Conservation (phyloP, 2,797 vertebrate genomes). For the Lithobates sylvaticus region DNA sequence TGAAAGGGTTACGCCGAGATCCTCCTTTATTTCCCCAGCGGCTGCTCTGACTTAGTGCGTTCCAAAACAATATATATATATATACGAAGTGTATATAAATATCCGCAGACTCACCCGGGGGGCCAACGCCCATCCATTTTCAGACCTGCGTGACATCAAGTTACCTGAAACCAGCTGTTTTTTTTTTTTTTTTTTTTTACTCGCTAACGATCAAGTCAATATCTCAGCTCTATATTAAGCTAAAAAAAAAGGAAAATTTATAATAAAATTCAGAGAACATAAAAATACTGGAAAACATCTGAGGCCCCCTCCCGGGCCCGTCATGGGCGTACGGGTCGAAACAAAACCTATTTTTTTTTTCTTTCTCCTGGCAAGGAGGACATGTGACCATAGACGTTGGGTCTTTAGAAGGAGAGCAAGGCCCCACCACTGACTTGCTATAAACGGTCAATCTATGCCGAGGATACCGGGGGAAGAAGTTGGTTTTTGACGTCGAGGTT, state of each 20-base stretch:
- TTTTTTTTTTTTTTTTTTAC: background rate
- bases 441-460: background rate
- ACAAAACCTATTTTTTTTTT: no score
- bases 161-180: constrained; percentile 48
- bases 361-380: no score
- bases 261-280: constrained; percentile 6
- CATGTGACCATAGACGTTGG: no score
- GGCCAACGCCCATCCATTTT: constrained; percentile 36
- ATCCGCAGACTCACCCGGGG: constrained; percentile 15
- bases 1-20: constrained; percentile 4
- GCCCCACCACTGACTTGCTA: no score
- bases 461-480: constrained; percentile 19
- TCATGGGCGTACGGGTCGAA: background rate
- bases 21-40: background rate
- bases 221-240: background rate
- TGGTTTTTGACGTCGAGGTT: background rate
- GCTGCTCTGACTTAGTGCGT: constrained; percentile 25
- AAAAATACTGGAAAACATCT: background rate
- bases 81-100: constrained; percentile 43
- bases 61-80: constrained; percentile 20
- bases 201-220: background rate
- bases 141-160: constrained; percentile 42
- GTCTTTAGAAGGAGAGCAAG: no score
- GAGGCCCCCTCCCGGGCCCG: background rate
- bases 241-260: background rate